Conservation (phyloP, 2,113 vertebrate genomes). For the Phasianus colchicus region DNA sequence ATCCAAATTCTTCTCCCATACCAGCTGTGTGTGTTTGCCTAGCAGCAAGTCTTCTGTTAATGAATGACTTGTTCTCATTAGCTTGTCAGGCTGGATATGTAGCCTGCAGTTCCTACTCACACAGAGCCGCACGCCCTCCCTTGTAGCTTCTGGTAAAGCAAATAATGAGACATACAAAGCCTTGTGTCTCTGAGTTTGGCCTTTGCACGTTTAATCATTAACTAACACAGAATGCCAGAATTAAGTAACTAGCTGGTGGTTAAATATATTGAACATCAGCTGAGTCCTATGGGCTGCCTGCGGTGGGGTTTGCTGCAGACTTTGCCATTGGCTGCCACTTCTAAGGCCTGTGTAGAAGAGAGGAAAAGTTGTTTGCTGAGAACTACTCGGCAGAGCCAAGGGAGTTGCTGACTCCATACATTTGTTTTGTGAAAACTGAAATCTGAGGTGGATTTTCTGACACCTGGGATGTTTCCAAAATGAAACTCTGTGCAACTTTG, state of each 20-base stretch:
- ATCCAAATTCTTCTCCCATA: slow-evolving; percentile 61
- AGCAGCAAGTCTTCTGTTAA: slow-evolving; percentile 70
- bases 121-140: slow-evolving; percentile 3
- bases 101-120: not conserved
- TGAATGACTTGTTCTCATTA: slow-evolving; percentile 65
- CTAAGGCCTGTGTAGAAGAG: not conserved
- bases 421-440: not conserved
- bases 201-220: slow-evolving; percentile 56
- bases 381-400: not conserved
- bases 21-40: slow-evolving; percentile 66
- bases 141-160: slow-evolving; percentile 47
- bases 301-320: not conserved
- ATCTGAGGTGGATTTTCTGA: not conserved
- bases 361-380: not conserved
- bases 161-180: slow-evolving; percentile 46
- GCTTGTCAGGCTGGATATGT: slow-evolving; percentile 42
- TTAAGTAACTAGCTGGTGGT: not conserved
- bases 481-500: not conserved
- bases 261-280: slow-evolving; percentile 14
- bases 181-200: slow-evolving; percentile 32
- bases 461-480: not conserved
- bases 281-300: not conserved
- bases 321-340: not conserved
- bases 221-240: slow-evolving; percentile 21
- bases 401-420: not conserved